Conservation (phyloP, 2,113 vertebrate species). For the Thunnus thynnus region DNA sequence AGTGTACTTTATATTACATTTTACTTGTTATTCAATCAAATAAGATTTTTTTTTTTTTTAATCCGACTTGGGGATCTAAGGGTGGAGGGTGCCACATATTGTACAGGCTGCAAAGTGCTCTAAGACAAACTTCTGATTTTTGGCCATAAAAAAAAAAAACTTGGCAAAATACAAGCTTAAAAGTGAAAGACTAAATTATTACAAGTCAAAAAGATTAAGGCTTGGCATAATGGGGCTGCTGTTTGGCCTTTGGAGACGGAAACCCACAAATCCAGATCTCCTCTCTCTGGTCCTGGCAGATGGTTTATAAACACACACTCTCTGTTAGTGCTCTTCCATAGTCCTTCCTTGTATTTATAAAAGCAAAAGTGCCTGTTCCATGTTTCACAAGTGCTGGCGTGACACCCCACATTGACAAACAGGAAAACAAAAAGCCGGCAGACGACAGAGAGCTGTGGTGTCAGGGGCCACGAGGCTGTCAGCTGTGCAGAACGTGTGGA, state of each 20-base stretch:
- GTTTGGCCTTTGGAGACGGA: constrained; percentile 11
- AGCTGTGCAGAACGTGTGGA: constrained; percentile 48
- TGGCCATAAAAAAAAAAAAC: background rate
- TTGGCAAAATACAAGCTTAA: background rate
- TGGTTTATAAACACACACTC: background rate
- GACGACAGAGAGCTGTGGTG: constrained; percentile 4
- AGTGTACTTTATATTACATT: too few species aligned
- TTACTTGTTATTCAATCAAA: too few species aligned
- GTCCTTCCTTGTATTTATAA: constrained; percentile 8
- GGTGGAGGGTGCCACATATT: too few species aligned
- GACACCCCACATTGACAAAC: constrained; percentile 9
- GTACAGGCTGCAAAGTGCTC: too few species aligned
- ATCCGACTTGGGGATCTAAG: too few species aligned
- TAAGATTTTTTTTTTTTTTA: too few species aligned
- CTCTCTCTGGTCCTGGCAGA: constrained; percentile 22
- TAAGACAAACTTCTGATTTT: too few species aligned
- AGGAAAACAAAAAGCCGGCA: constrained; percentile 46
- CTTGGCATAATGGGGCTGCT: background rate
- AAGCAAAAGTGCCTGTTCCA: constrained; percentile 24
- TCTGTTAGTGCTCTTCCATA: background rate
- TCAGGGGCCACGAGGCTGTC: constrained; percentile 46
- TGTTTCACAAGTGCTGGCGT: constrained; percentile 21
- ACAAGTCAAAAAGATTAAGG: background rate
- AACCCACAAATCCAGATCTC: constrained; percentile 2
- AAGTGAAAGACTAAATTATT: background rate